phyloP scores from a whole-genome alignment of 1,140 invertebrate species.

The Gryon sp. region DNA sequence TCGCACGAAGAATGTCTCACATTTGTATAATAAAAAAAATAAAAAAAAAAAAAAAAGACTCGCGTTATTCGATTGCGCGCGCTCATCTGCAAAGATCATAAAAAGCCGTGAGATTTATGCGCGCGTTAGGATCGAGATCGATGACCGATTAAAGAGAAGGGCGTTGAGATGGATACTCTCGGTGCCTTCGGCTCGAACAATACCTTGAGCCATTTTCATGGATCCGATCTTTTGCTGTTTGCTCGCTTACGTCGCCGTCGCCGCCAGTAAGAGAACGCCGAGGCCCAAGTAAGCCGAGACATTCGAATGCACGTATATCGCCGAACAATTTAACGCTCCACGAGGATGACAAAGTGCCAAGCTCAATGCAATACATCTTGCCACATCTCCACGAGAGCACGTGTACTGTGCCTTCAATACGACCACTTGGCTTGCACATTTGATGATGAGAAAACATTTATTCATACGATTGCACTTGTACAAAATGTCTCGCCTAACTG shows the following conservation, averaged over 20 bases:
- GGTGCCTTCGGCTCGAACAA: slow-evolving; percentile 54
- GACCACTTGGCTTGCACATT: slow-evolving; percentile 17
- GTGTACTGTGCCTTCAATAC: slow-evolving; percentile 20
- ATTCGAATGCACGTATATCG: slow-evolving; percentile 39
- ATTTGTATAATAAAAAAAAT: slow-evolving; percentile 51
- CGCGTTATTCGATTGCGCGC: slow-evolving; percentile 43
- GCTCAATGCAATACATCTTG: slow-evolving; percentile 39
- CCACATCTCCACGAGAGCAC: slow-evolving; percentile 26
- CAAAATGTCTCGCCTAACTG: slow-evolving; percentile 1
- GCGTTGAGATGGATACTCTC: slow-evolving; percentile 47
- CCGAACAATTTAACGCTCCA: slow-evolving; percentile 53
- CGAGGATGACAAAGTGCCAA: slow-evolving; percentile 54
- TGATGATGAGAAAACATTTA: slow-evolving; percentile 39
- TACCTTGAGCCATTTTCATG: slow-evolving; percentile 54
- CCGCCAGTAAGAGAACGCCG: slow-evolving; percentile 13
- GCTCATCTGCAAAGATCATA: slow-evolving; percentile 55
- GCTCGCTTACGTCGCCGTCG: slow-evolving; percentile 12
- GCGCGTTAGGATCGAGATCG: slow-evolving; percentile 58
- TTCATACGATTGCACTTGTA: slow-evolving; percentile 8
- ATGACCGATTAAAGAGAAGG: slow-evolving; percentile 64
- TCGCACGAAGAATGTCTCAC: slow-evolving; percentile 45
- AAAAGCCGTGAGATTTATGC: slow-evolving; percentile 61
- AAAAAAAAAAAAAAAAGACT: no score
- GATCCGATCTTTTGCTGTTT: slow-evolving; percentile 48
- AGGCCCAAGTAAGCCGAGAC: slow-evolving; percentile 12